phyloP scores from a whole-genome alignment of 2,113 vertebrate species.

The Nannospalax galili region DNA sequence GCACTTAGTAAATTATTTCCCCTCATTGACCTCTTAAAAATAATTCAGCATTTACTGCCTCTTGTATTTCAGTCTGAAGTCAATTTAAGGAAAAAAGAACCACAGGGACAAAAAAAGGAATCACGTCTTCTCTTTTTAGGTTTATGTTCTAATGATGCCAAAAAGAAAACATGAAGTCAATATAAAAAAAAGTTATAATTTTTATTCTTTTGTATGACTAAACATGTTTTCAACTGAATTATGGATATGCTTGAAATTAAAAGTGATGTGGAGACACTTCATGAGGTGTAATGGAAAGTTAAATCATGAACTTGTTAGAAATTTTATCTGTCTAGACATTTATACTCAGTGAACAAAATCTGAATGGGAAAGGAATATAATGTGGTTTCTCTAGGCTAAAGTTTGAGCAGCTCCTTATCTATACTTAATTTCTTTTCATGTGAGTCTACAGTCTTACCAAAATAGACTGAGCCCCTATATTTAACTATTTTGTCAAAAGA shows the following conservation, averaged over 20 bases:
- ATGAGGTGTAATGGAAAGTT: neutral
- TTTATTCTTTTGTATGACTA: neutral
- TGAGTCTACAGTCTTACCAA: slow-evolving; percentile 16
- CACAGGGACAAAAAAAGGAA: neutral
- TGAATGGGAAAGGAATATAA: neutral
- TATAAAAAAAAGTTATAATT: neutral
- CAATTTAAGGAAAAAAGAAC: neutral
- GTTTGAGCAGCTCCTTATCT: neutral
- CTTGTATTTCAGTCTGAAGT: neutral
- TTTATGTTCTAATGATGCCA: neutral
- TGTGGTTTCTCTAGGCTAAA: neutral
- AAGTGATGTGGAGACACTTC: neutral
- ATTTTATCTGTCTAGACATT: neutral
- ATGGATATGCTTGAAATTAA: neutral
- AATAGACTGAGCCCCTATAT: slow-evolving; percentile 41
- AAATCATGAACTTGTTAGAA: neutral
- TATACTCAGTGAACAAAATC: neutral
- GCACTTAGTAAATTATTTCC: neutral
- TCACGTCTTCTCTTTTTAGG: neutral
- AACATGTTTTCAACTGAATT: neutral
- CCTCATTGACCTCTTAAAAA: neutral
- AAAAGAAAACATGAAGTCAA: neutral
- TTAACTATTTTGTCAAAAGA: slow-evolving; percentile 59
- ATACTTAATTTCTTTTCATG: slow-evolving; percentile 8
- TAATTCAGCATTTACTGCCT: neutral